Evolutionary conservation across 2,888 invertebrate species (phyloP), one percentile per base, ranked within the genome.

Genomic region (Cerceris ruficornis): DNA sequence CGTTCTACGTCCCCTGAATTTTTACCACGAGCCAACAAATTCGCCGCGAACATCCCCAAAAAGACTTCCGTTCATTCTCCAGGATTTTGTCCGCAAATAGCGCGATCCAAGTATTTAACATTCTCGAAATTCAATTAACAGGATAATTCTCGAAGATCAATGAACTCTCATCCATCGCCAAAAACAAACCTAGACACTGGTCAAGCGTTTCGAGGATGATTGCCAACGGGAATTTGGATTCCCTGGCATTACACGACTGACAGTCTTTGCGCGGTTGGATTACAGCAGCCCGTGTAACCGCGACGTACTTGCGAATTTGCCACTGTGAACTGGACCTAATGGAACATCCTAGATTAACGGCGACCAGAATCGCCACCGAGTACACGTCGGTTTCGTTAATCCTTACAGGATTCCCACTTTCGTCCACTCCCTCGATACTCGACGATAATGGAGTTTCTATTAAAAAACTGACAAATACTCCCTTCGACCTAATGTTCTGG

Each of bases 281-380:
- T 75, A 75, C 79, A 75, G 41, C 62, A 66, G 46, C n/a, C 61
- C n/a, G 69, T 15, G 61, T 62, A 70, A 62, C 55, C 61, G 52
- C 76, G 67, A 49, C 49, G 65, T 66, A 54, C 52, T 59, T 49
- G 39, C 68, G 17, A 66, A 71, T 67, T 42, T 14, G 64, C 77
- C 77, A 49, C 77, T 69, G 73, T 69, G 78, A 69, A 73, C 78
- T 73, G 62, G 59, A 54, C 73, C 75, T 75, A 82, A 82, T 82
- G 78, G 78, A 82, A 76, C 73, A 57, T 68, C 59, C 73, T 73
- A 74, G 76, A 82, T 82, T 76, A 82, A 82, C 77, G 43, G 58
- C 65, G 58, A n/a, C 55, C 43, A 43, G 58, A n/a, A 60, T 66
- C 17, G 14, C 62, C 55, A 54, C 14, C 60, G 69, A 70, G 70